These are phyloP conservation scores for Gari tellinella DNA, from an alignment of 2,888 invertebrate species.

Conservation along the genomic window DNA sequence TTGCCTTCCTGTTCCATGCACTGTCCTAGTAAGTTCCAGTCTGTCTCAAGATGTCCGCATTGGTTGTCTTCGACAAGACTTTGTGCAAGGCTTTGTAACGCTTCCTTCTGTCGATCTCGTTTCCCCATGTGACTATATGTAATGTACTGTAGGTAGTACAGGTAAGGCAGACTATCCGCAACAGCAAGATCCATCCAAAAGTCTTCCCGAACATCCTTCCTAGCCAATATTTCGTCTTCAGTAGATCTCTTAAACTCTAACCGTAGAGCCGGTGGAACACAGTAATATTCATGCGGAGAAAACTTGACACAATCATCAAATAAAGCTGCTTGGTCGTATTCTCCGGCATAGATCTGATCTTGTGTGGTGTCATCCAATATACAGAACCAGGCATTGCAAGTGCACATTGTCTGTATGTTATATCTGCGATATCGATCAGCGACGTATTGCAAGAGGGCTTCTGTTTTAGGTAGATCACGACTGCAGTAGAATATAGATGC, in stretches of 20 bases:
- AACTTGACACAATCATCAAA: too few species aligned
- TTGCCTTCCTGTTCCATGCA: constrained; percentile 14
- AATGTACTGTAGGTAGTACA: constrained; percentile 26
- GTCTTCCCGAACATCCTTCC: neutral
- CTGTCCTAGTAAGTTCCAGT: constrained; percentile 14
- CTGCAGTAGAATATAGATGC: too few species aligned
- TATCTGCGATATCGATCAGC: too few species aligned
- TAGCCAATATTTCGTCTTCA: neutral
- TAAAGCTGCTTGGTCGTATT: too few species aligned
- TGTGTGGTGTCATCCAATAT: too few species aligned
- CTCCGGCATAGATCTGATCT: too few species aligned
- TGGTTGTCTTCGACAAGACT: neutral
- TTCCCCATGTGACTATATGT: constrained; percentile 18
- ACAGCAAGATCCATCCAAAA: constrained; percentile 14
- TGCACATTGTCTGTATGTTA: too few species aligned
- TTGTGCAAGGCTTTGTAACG: neutral
- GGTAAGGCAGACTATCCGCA: constrained; percentile 17
- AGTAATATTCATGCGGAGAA: too few species aligned
- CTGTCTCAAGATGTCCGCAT: constrained; percentile 14
- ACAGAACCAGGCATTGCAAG: too few species aligned
- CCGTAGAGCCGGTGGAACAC: constrained; percentile 5
- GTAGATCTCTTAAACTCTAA: constrained; percentile 6
- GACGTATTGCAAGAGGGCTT: too few species aligned
- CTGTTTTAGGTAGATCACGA: too few species aligned
- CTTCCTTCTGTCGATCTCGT: neutral